Evolutionary conservation across 2,888 invertebrate species (phyloP), one percentile per base, ranked within the genome.

Genomic region (Phyllotreta cruciferae): DNA sequence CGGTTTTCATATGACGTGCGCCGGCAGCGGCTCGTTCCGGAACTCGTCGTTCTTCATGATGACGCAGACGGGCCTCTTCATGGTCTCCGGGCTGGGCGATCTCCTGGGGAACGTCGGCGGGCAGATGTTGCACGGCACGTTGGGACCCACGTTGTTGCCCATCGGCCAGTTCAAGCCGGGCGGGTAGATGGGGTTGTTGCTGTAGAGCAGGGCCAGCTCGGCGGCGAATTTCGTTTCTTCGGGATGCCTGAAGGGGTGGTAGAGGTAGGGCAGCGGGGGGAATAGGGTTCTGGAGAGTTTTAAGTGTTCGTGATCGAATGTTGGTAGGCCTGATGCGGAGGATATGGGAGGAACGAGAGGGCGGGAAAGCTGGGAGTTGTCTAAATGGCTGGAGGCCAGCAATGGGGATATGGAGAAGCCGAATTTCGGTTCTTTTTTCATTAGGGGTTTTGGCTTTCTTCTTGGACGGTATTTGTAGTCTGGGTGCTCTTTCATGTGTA

Each of bases 401-500:
- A 89, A 81, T 0, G 87, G 87, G 62, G 86, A 85, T 75, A 90
- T 85, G 3, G 87, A 86, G 79, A 89, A 90, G 4, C 88, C 88
- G 76, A 88, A 90, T 76, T 90, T 90, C 24, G 88, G 87, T 73
- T 91, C 91, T 73, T 91, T 91, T 80, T 93, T 93, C 68, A 92
- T 86, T 9, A 93, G 83, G 0, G 93, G 90, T 80, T 94, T 94
- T 3, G 94, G 94, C 81, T 94, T 94, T 75, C 94, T 84, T 58
- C 94, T 85, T 8, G 94, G 94, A 47, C 94, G 86, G 83, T 94
- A 94, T 82, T 94, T 94, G 85, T 94, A 94, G 83, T 94, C 94
- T 5, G 94, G 94, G 76, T 94, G 94, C 78, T 94, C 94, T 82
- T 93, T 94, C 94, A 94, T 94, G 85, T 94, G 94, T 8, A 94